Evolutionary conservation across 2,113 vertebrate genomes (phyloP), one percentile per base, ranked within the genome.

Genomic region (Pan paniscus): DNA sequence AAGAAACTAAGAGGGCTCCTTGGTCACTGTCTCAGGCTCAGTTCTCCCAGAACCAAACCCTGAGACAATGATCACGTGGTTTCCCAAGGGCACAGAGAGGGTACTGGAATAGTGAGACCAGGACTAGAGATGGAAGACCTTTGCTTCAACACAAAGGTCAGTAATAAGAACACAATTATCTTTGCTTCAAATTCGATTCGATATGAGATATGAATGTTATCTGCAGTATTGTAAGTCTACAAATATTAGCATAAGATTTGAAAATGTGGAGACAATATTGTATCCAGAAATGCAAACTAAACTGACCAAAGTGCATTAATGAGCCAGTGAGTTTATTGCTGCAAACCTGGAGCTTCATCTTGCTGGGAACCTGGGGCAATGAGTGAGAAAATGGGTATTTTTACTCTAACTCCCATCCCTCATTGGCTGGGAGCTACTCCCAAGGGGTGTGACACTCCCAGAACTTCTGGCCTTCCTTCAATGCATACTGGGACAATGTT

Each of bases 221-320:
- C 82, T 93, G 50, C 3, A 81, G 9, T 86, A 32, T n/a, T 95
- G 38, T 40, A 94, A 93, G 40, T 14, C 48, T 93, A 73, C 80
- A 48, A 55, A 35, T 92, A 82, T 85, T 93, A 94, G 32, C 80
- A 43, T 38, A 55, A 81, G 3, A 23, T 43, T 85, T 96, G 46
- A 82, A 84, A 96, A 12, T 50, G 40, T 95, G 79, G 88, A 64
- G 35, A 94, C 25, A 89, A 9, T 78, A 30, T 75, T 93, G 68
- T 83, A 70, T 78, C 38, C 10, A 96, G 90, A 95, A 96, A 87
- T 64, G 93, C 8, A 90, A 89, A 93, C 10, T 64, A 32, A 79
- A 30, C 30, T 83, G 75, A 55, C 17, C 32, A 83, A 43, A 18
- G 3, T 12, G 2, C 23, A 23, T 43, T 13, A 25, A 23, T 25